Evolutionary conservation across 1,140 invertebrate species (phyloP).

Genomic region (Theocolax elegans): DNA sequence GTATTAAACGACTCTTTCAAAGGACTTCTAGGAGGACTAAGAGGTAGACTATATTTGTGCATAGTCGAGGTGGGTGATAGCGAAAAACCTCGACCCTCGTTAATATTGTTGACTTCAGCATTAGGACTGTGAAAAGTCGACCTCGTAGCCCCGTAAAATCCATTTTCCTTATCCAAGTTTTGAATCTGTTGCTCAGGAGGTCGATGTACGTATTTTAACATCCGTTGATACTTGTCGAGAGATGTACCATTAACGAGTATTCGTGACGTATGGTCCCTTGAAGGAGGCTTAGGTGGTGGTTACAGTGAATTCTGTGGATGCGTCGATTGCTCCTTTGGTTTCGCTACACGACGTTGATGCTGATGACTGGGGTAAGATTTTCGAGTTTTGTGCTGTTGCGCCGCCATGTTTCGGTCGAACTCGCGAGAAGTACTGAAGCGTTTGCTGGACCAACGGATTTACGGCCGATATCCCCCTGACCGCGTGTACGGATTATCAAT

Average conservation of each 20-base stretch:
- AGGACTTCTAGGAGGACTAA: background rate
- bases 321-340: too few species aligned
- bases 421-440: conserved; percentile 39
- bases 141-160: background rate
- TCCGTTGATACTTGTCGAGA: conserved; percentile 10
- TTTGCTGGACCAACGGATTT: conserved; percentile 39
- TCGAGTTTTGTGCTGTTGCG: background rate
- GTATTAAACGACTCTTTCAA: background rate
- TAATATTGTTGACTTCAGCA: conserved; percentile 35
- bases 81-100: conserved; percentile 15
- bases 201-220: background rate
- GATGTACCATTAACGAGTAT: background rate
- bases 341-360: background rate
- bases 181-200: background rate
- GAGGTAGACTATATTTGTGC: background rate
- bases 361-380: background rate
- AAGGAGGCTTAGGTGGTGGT: conserved; percentile 42
- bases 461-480: conserved; percentile 4
- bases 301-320: too few species aligned
- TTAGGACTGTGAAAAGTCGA: background rate
- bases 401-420: conserved; percentile 21
- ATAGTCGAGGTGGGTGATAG: conserved; percentile 3
- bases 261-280: conserved; percentile 41
- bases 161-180: background rate
- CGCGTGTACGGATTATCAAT: conserved; percentile 1